Base-by-base conservation (phyloP, 1,140 invertebrate species). In the Apolygus lucorum region DNA sequence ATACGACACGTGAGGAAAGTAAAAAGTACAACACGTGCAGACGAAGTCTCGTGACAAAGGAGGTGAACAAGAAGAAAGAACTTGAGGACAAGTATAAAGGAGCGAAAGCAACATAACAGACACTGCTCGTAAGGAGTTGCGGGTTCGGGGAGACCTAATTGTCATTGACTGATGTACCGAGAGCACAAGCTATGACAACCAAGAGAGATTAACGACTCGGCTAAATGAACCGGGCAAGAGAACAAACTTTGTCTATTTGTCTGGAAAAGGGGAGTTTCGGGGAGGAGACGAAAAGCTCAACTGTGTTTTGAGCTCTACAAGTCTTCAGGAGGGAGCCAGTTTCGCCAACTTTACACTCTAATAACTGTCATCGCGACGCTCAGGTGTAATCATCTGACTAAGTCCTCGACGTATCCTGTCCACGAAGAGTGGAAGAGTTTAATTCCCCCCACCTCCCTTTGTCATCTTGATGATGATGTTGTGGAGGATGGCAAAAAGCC, bases 191-290 rank as follows among this genome's bases (percentile, higher is more conserved):
- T 59, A 59, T 59, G 54, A 59, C 54, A 59, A 59, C 54, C 54
- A 24, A 11, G 54, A 59, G 54, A 59, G 54, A 59, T 59, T 59
- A 59, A 59, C 54, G 54, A 59, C 54, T 17, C 8, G 54, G 54
- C 54, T 59, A 59, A 59, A 59, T 59, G 54, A 59, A 59, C 54
- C 54, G 54, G 54, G 54, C 54, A 59, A 14, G 54, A 59, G 54
- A 59, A 59, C 54, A 59, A 59, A 59, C 54, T 59, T 59, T 59
- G 54, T 59, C 54, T 59, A 59, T 59, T 59, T 59, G 54, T 59
- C 54, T 4, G 8, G 8, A 21, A 24, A 22, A 11, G 11, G 54
- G 54, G 8, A 21, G 11, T 13, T 8, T 4, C 11, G 54, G 54
- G 54, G 22, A 21, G 54, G 54, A 59, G 22, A 59, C 54, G 54